These are phyloP conservation scores for Plagiodera versicolora DNA, from an alignment of 2,888 invertebrate species.

Conservation along the genomic window DNA sequence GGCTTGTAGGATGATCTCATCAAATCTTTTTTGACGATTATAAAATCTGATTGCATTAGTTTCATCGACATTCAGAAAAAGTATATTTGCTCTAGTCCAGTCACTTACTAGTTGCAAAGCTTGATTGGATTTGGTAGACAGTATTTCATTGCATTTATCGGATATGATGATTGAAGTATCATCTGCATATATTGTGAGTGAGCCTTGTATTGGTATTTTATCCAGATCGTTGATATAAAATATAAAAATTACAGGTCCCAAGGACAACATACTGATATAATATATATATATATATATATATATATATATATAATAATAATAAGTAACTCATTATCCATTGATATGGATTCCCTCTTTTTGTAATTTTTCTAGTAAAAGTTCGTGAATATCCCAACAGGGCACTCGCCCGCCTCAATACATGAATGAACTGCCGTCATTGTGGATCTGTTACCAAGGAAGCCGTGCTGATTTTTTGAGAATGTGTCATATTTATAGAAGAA, in stretches of 20 bases:
- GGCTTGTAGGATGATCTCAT: too few species aligned
- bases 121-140: neutral
- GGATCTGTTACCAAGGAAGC: neutral
- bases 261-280: neutral
- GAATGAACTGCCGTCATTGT: neutral
- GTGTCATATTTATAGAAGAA: neutral
- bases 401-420: neutral
- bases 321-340: neutral
- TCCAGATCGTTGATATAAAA: neutral
- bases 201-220: neutral
- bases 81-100: slow-evolving; percentile 6
- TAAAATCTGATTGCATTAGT: neutral
- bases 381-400: neutral
- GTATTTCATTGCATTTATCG: slow-evolving; percentile 3
- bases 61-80: slow-evolving; percentile 1
- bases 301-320: neutral
- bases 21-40: neutral
- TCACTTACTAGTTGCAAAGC: slow-evolving; percentile 6
- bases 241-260: neutral
- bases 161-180: slow-evolving; percentile 3
- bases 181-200: neutral
- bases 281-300: neutral
- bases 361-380: neutral
- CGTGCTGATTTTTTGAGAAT: neutral
- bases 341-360: neutral